A percentile compares a stretch with the other conserved stretches of the same genome.
Evolutionary conservation across 2,113 vertebrate genomes (phyloP).

Genomic region (Apeltes quadracus): DNA sequence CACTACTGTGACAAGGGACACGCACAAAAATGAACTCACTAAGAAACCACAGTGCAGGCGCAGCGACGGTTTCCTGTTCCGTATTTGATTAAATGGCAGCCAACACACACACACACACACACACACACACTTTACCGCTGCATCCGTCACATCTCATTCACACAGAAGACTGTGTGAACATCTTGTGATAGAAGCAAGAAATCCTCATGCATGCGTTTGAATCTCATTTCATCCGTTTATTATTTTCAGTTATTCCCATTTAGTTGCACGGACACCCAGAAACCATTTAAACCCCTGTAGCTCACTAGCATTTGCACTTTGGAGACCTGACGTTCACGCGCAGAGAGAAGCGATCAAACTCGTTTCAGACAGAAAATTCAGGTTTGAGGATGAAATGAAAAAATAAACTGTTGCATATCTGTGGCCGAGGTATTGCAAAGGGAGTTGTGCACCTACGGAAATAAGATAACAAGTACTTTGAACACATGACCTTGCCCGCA

Average conservation of each 20-base stretch:
- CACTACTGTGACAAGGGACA: constrained; percentile 28
- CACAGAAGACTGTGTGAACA: background rate
- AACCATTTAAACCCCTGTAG: background rate
- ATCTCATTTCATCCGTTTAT: background rate
- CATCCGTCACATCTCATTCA: background rate
- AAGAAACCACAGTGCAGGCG: background rate
- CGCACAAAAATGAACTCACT: background rate
- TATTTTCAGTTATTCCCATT: background rate
- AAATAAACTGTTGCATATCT: too few species aligned
- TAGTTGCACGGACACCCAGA: background rate
- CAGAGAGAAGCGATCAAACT: background rate
- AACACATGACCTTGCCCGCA: background rate
- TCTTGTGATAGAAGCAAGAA: background rate
- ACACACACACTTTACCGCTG: background rate
- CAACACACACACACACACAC: background rate
- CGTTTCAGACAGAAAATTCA: too few species aligned
- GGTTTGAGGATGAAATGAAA: too few species aligned
- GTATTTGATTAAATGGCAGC: constrained; percentile 29
- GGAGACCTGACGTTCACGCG: background rate
- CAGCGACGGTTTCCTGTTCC: constrained; percentile 65
- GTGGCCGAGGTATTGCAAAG: constrained; percentile 16
- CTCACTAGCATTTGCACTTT: background rate
- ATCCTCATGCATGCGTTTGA: background rate
- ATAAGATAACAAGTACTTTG: background rate
- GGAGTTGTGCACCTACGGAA: background rate